Percentiles rank a stretch among this genome's conserved stretches.
phyloP scores from a whole-genome alignment of 2,113 vertebrate genomes.

The Alectura lathami region DNA sequence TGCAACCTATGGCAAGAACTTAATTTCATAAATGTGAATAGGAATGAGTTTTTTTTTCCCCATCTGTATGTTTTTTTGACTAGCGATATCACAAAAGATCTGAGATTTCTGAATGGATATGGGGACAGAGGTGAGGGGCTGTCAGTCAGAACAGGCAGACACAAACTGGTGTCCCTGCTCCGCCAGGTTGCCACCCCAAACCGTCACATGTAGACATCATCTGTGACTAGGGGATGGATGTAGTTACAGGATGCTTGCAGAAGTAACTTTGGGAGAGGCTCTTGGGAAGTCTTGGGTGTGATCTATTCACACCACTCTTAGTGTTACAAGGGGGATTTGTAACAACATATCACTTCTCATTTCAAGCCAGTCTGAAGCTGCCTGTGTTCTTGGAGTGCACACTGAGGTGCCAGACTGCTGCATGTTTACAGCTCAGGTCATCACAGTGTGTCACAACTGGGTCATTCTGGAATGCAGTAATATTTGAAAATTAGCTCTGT shows the following conservation, averaged over 20 bases:
- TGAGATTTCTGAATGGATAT: neutral
- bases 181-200: neutral
- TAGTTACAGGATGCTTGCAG: neutral
- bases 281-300: neutral
- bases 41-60: neutral
- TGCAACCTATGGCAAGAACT: neutral
- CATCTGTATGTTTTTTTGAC: neutral
- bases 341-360: neutral
- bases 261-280: neutral
- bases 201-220: neutral
- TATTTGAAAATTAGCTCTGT: neutral
- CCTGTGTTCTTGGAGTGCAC: rapidly evolving
- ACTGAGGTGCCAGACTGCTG: neutral
- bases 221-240: neutral
- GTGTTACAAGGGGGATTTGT: neutral
- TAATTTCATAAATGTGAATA: neutral
- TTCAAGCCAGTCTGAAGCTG: neutral
- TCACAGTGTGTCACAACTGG: neutral
- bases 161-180: neutral
- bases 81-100: neutral
- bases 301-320: neutral
- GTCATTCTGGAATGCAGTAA: neutral
- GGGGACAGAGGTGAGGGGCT: neutral
- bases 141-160: neutral
- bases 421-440: neutral